A percentile compares a stretch with the other conserved stretches of the same genome.
Evolutionary conservation across 2,797 vertebrate species (phyloP).

Genomic region (Cephalopachus bancanus): DNA sequence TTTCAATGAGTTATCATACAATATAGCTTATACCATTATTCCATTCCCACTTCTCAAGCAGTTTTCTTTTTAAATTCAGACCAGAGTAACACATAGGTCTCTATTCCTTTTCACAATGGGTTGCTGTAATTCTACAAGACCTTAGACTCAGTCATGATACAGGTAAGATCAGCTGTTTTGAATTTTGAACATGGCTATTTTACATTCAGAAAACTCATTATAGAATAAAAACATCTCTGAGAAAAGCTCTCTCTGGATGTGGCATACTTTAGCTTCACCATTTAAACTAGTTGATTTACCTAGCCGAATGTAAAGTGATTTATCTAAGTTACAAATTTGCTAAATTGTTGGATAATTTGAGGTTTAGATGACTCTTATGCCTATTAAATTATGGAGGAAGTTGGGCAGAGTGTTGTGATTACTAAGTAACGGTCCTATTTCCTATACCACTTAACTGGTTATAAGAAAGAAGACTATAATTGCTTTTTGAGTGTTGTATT

Average conservation of each 20-base stretch:
- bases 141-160: background rate
- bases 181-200: slow-evolving; percentile 45
- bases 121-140: background rate
- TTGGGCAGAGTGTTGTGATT: slow-evolving; percentile 27
- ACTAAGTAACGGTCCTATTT: slow-evolving; percentile 60
- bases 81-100: background rate
- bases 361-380: slow-evolving; percentile 41
- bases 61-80: slow-evolving; percentile 34
- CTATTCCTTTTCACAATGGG: background rate
- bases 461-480: slow-evolving; percentile 49
- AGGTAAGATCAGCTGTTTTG: background rate
- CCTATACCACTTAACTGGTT: slow-evolving; percentile 49
- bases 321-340: slow-evolving; percentile 60
- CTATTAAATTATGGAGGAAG: slow-evolving; percentile 65
- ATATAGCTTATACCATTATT: background rate
- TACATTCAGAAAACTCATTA: slow-evolving; percentile 46
- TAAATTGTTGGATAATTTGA: slow-evolving; percentile 55
- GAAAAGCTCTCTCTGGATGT: slow-evolving; percentile 11
- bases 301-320: slow-evolving; percentile 22
- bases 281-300: slow-evolving; percentile 54
- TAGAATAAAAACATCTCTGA: slow-evolving; percentile 45
- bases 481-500: slow-evolving; percentile 49
- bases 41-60: background rate
- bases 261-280: slow-evolving; percentile 47
- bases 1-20: background rate